Percentiles rank a stretch among this genome's conserved stretches.
Evolutionary conservation across 2,797 vertebrate genomes (phyloP).

Genomic region (Aldrovandia affinis): DNA sequence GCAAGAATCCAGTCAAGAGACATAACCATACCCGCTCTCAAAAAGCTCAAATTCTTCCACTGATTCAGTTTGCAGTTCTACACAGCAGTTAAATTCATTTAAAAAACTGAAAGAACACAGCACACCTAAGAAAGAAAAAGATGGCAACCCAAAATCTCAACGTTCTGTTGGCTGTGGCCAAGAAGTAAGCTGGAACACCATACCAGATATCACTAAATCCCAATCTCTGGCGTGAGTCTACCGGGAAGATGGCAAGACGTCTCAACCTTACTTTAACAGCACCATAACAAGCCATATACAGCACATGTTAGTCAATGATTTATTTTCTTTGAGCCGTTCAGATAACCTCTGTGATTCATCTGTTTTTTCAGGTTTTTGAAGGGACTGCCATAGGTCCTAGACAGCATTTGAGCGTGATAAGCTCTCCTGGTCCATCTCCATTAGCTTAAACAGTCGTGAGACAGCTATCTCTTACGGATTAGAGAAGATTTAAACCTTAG

Average conservation of each 20-base stretch:
- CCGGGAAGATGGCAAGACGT: not conserved
- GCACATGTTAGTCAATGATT: not conserved
- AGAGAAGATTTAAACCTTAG: constrained; percentile 16
- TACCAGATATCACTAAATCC: not conserved
- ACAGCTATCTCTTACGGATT: constrained; percentile 21
- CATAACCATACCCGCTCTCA: no score
- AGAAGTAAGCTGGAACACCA: no score
- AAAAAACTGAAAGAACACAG: no score
- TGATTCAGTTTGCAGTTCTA: no score
- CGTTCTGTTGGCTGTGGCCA: no score
- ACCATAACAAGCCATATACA: not conserved
- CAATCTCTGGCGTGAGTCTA: not conserved
- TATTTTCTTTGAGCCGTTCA: not conserved
- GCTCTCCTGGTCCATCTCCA: not conserved
- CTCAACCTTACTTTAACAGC: not conserved
- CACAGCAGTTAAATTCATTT: no score
- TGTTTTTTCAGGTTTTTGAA: not conserved
- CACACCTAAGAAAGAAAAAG: no score
- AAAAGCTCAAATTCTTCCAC: no score
- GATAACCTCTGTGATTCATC: not conserved
- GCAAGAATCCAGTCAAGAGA: no score
- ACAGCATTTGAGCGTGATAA: not conserved
- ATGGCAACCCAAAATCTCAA: no score
- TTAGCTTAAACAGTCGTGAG: constrained; percentile 11
- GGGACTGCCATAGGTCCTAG: not conserved